Evolutionary conservation across 2,113 vertebrate species (phyloP).

Genomic region (Dascyllus trimaculatus): DNA sequence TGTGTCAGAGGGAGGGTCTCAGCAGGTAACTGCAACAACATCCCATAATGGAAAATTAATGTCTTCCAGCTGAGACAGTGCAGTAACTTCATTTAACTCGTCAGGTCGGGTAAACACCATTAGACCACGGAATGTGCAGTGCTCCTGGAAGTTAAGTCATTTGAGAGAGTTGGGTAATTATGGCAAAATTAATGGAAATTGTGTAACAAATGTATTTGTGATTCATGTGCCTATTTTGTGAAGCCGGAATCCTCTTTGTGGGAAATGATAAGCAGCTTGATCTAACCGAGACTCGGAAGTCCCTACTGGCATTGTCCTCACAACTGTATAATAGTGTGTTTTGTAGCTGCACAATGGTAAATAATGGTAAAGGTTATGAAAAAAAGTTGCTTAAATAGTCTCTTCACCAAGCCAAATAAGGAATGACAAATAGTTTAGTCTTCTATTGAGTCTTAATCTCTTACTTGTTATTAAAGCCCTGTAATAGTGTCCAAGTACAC

Average conservation of each 20-base stretch:
- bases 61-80: slow-evolving; percentile 79
- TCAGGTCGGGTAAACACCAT: slow-evolving; percentile 77
- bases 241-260: slow-evolving; percentile 38
- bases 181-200: slow-evolving; percentile 67
- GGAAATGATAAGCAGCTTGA: slow-evolving; percentile 40
- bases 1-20: slow-evolving; percentile 67
- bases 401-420: background rate
- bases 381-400: background rate
- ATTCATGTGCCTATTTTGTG: slow-evolving; percentile 53
- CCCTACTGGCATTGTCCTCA: slow-evolving; percentile 31
- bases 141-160: slow-evolving; percentile 64
- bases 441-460: background rate
- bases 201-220: slow-evolving; percentile 62
- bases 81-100: slow-evolving; percentile 73
- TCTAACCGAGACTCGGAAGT: slow-evolving; percentile 41
- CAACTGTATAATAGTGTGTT: slow-evolving; percentile 20
- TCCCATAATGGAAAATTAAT: slow-evolving; percentile 86
- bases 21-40: slow-evolving; percentile 79
- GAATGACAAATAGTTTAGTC: background rate
- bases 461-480: background rate
- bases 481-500: too few species aligned
- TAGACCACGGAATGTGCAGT: slow-evolving; percentile 58
- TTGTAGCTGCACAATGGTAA: slow-evolving; percentile 5
- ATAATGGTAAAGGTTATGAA: background rate
- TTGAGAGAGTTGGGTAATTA: slow-evolving; percentile 67